Conservation (phyloP, 2,797 vertebrate genomes). For the Phataginus tetradactyla region DNA sequence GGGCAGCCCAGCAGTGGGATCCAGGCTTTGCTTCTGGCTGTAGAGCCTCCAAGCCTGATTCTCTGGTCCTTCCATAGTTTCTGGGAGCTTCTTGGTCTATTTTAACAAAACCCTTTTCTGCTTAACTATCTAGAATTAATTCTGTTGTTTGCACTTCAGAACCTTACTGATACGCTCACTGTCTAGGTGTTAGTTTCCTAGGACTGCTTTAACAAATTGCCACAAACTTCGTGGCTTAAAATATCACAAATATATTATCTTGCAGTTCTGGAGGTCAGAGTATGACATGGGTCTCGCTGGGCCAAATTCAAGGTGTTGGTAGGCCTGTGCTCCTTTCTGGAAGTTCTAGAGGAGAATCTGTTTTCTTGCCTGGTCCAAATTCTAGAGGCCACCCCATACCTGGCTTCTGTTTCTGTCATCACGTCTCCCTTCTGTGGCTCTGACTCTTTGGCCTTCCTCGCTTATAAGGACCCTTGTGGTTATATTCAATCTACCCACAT, state of each 20-base stretch:
- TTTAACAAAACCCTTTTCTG: neutral
- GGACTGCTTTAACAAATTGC: neutral
- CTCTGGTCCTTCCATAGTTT: neutral
- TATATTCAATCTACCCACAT: neutral
- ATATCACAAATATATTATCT: neutral
- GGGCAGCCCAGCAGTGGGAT: neutral
- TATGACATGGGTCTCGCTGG: neutral
- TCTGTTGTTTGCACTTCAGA: neutral
- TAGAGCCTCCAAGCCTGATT: neutral
- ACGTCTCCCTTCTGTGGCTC: neutral
- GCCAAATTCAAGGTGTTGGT: neutral
- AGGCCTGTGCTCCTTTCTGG: neutral
- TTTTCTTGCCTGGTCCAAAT: neutral
- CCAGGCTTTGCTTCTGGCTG: neutral
- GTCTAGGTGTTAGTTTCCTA: neutral
- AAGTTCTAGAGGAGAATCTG: neutral
- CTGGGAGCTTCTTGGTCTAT: neutral
- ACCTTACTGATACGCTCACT: neutral
- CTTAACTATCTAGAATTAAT: neutral
- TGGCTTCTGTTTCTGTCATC: neutral
- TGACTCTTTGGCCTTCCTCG: neutral
- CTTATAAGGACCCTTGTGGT: neutral
- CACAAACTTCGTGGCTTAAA: neutral
- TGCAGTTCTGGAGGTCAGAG: neutral
- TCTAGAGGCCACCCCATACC: neutral